These are phyloP conservation scores for Falco novaeseelandiae DNA, from an alignment of 2,797 vertebrate genomes.

Conservation along the genomic window DNA sequence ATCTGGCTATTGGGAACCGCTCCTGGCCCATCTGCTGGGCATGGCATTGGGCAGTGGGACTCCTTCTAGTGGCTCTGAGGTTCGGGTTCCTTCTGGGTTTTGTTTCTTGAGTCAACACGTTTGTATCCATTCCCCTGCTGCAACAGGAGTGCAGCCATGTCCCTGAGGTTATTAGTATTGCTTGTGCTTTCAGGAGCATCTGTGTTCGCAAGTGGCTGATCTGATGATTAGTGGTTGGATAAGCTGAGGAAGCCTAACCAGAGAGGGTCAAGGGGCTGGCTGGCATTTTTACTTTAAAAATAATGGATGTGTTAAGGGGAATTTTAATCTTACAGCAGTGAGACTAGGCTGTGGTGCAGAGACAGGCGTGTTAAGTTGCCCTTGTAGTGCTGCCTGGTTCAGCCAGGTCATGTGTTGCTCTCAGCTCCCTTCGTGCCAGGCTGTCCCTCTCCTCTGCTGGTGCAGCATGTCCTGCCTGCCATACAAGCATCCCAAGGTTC, in stretches of 20 bases:
- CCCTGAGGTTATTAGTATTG: conserved; percentile 5
- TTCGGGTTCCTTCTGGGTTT: neutral
- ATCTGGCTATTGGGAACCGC: neutral
- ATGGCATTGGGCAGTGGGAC: neutral
- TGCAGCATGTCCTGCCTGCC: neutral
- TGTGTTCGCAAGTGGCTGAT: conserved; percentile 11
- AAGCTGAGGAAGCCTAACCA: neutral
- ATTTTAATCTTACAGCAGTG: neutral
- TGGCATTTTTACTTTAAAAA: conserved; percentile 8
- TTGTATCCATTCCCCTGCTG: neutral
- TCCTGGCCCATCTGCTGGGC: neutral
- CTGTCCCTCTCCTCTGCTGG: neutral
- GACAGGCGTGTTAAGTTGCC: neutral
- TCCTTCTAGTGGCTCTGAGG: neutral
- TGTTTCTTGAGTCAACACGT: neutral
- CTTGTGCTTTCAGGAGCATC: conserved; percentile 4
- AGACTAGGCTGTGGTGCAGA: neutral
- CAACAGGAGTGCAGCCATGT: neutral
- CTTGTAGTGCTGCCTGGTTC: neutral
- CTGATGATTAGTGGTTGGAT: conserved; percentile 44
- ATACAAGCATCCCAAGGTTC: rapidly evolving
- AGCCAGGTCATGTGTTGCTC: neutral
- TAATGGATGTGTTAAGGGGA: neutral
- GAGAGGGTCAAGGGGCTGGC: neutral
- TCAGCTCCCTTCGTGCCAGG: neutral